Evolutionary conservation across 2,888 invertebrate species (phyloP), one percentile per base, ranked within the genome.

Genomic region (Selenia dentaria): DNA sequence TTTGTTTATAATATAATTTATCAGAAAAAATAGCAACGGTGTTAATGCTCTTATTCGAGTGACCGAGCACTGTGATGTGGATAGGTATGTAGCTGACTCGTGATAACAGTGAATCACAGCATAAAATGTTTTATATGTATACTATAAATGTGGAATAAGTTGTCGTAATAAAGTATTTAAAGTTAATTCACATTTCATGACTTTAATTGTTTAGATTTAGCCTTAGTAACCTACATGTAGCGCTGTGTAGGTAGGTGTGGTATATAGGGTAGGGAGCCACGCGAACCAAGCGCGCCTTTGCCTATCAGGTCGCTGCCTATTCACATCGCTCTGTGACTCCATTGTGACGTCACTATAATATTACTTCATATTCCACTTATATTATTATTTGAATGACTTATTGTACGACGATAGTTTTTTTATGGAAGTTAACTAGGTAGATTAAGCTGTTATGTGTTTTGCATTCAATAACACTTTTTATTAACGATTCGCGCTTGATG

Each of bases 141-240:
- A 88, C 86, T 86, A 84, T 82, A 79, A 79, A 79, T 87, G 84
- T 89, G 88, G 85, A 83, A 84, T 88, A 88, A 89, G 89, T 89
- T 90, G 84, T 89, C 89, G 80, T 87, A 90, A 90, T 90, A 90
- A 90, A 90, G 88, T 89, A 89, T 90, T 89, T 89, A 87, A 89
- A 88, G 86, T 86, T 87, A 84, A 83, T 86, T 86, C 76, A 81
- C 78, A 79, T 73, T 70, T 70, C 70, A 75, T 79, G 84, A 82
- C 78, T 90, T 90, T 87, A 79, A 84, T 86, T 57, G 51, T 75
- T 80, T 74, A 74, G 67, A 59, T 67, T 64, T 73, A 69, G 71
- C 74, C 65, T 67, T 75, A 76, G 73, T 68, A 64, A 68, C 75
- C 74, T 72, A 64, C 62, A 61, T 53, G 52, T 57, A 59, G 54